Percentiles rank a stretch among this genome's conserved stretches.
These are phyloP conservation scores for Cephalotes varians DNA, from an alignment of 2,888 invertebrate species.

Conservation along the genomic window DNA sequence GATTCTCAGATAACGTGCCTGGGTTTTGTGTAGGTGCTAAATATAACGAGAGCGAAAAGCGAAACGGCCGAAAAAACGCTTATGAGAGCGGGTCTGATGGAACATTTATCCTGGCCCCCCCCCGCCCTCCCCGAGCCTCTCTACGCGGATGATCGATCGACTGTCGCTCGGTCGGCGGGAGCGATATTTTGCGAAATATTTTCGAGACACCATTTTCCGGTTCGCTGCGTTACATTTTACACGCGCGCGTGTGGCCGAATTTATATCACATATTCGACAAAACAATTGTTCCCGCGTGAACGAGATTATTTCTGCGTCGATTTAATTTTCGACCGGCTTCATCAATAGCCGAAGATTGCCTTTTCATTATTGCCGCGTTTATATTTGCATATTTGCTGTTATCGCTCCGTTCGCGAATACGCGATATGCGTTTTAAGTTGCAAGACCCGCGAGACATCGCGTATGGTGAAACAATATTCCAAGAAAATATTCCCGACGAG, in stretches of 20 bases:
- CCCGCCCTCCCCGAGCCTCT: neutral
- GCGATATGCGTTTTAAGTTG: neutral
- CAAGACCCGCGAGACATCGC: neutral
- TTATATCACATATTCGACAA: conserved; percentile 19
- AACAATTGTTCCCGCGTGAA: conserved; percentile 46
- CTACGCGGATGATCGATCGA: conserved; percentile 36
- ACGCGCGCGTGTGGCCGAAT: conserved; percentile 38
- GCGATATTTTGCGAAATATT: conserved; percentile 55
- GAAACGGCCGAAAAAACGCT: conserved; percentile 41
- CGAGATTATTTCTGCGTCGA: conserved; percentile 46
- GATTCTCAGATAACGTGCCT: neutral
- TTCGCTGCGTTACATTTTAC: conserved; percentile 50
- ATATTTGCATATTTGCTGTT: conserved; percentile 21
- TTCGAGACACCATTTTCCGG: conserved; percentile 50
- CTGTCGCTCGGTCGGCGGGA: conserved; percentile 37
- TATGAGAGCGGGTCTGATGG: conserved; percentile 45
- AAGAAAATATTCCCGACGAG: neutral
- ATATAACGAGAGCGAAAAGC: conserved; percentile 16
- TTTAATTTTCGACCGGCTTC: conserved; percentile 46
- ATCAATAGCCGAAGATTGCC: conserved; percentile 41
- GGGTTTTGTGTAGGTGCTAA: neutral
- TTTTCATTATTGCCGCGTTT: conserved; percentile 24
- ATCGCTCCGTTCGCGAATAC: neutral
- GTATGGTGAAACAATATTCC: neutral
- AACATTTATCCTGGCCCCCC: conserved; percentile 30